Evolutionary conservation across 2,888 invertebrate genomes (phyloP), one percentile per base, ranked within the genome.

Genomic region (Alcis repandata): DNA sequence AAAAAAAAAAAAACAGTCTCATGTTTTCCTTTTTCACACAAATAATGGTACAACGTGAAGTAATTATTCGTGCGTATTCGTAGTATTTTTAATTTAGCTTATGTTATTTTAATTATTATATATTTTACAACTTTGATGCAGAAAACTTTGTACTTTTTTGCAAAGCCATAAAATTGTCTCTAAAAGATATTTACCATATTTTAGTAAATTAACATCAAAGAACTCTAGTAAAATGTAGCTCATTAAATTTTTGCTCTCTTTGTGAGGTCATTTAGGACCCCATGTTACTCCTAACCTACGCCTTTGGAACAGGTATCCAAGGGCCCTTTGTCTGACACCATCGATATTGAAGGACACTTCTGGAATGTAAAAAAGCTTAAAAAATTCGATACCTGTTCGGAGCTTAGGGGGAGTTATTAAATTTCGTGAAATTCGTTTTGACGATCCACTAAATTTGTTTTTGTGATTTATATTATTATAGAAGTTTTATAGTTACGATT

Each of bases 251-350:
- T 62, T 53, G 43, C 13, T 27, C 7, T 38, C 4, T 36, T 52
- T 52, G 45, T 22, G 9, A 8, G 4, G 33, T 53, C 27, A 45
- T 48, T 48, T 54, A 15, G 33, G 9, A 22, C 49, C 49, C 43
- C 15, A 48, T 53, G 10, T 52, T 10, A 32, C 15, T n/a, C 13
- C 11, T n/a, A 8, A 49, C 51, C 49, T 33, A 20, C 27, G 22
- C 36, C 51, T 52, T 53, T 53, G 15, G 22, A 38, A 53, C 52
- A 53, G 70, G 72, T 73, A 72, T 46, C 52, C 9, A 68, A 73
- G 53, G 72, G 74, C 69, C 70, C 71, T 73, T 70, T 53, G 36
- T 22, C 49, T 73, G 68, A 70, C 77, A 66, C 71, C 71, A 74
- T 43, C 53, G 7, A n/a, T 32, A n/a, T 38, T 60, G 13, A 45